Conservation (phyloP, 2,888 invertebrate genomes). For the Carabus problematicus region DNA sequence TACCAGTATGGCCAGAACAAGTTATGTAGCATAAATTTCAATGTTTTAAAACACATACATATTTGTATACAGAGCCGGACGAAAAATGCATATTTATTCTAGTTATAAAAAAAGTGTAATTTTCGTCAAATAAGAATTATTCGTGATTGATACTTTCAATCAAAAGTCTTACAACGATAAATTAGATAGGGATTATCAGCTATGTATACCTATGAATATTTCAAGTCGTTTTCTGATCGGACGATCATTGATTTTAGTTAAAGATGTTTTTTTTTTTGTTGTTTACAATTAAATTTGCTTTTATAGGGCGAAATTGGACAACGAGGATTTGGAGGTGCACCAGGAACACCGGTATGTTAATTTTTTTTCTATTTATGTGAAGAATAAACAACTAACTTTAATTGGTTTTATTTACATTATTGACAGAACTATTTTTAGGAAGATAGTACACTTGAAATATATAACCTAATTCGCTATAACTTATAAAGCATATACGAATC, state of each 20-base stretch:
- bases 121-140: too few relatives aligned
- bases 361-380: neutral
- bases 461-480: too few relatives aligned
- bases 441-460: neutral
- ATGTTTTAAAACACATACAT: too few relatives aligned
- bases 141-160: neutral
- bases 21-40: too few relatives aligned
- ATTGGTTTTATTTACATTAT: neutral
- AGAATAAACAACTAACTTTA: neutral
- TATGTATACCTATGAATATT: too few relatives aligned
- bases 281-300: slow-evolving; percentile 47
- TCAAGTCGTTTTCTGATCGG: slow-evolving; percentile 1
- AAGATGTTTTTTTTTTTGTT: neutral
- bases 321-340: slow-evolving; percentile 13
- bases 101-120: neutral
- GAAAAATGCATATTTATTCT: neutral
- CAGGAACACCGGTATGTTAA: slow-evolving; percentile 22
- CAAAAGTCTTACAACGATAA: neutral
- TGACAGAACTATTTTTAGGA: neutral
- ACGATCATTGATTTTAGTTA: slow-evolving; percentile 22
- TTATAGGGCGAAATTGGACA: slow-evolving; percentile 71
- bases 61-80: too few relatives aligned
- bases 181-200: too few relatives aligned
- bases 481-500: too few relatives aligned
- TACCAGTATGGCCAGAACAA: too few relatives aligned